These are phyloP conservation scores for Calycopis cecrops DNA, from an alignment of 1,140 invertebrate genomes.

Conservation along the genomic window DNA sequence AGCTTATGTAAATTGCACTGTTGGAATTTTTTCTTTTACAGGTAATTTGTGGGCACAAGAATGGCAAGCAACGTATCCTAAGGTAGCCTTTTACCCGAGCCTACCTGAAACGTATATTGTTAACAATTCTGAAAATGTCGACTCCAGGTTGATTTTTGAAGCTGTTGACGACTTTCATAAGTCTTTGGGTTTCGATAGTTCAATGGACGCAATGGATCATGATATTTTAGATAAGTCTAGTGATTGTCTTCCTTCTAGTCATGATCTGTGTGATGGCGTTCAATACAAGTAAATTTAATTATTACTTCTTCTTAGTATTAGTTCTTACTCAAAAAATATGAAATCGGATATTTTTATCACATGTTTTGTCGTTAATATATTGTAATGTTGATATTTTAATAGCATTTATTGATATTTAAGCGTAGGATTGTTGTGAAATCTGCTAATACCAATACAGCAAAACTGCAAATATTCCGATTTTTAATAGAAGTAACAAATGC, in stretches of 20 bases:
- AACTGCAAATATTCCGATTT: too few relatives aligned
- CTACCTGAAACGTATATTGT: conserved; percentile 37
- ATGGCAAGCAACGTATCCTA: conserved; percentile 83
- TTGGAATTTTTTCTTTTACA: too few relatives aligned
- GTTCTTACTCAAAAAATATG: too few relatives aligned
- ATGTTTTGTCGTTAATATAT: too few relatives aligned
- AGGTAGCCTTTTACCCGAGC: conserved; percentile 81
- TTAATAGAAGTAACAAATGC: too few relatives aligned
- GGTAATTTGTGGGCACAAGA: conserved; percentile 92
- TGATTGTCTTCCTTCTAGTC: conserved; percentile 62
- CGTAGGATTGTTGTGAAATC: too few relatives aligned
- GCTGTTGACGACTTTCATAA: conserved; percentile 53
- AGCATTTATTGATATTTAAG: too few relatives aligned
- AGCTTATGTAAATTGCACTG: too few relatives aligned
- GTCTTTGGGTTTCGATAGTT: conserved; percentile 58
- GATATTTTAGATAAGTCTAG: conserved; percentile 47
- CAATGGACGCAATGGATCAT: conserved; percentile 45
- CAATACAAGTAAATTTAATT: conserved; percentile 49
- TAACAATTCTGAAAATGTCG: conserved; percentile 29
- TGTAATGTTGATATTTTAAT: too few relatives aligned
- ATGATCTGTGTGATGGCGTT: conserved; percentile 67
- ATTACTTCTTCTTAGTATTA: neutral
- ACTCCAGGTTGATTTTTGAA: conserved; percentile 49
- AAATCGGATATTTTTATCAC: too few relatives aligned
- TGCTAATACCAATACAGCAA: too few relatives aligned